These are phyloP conservation scores for Trachymyrmex cornetzi DNA, from an alignment of 1,140 invertebrate species.

Conservation along the genomic window DNA sequence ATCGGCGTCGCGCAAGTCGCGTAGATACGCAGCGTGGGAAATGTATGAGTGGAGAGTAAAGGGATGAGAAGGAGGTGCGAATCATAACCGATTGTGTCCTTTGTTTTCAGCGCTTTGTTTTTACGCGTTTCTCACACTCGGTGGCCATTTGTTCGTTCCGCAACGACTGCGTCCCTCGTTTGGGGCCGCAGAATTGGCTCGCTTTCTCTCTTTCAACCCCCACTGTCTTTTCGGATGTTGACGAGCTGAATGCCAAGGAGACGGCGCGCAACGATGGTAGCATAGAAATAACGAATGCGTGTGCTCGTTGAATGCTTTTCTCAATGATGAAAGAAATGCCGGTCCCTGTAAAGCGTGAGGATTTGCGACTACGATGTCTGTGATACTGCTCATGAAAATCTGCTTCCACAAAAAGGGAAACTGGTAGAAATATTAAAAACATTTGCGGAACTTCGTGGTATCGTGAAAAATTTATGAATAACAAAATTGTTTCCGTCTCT, in stretches of 20 bases:
- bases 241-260: conserved; percentile 48
- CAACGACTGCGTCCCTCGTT: conserved; percentile 25
- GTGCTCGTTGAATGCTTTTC: conserved; percentile 26
- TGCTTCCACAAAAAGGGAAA: neutral
- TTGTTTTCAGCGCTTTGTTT: conserved; percentile 77
- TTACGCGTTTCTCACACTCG: conserved; percentile 67
- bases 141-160: conserved; percentile 68
- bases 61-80: conserved; percentile 64
- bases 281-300: conserved; percentile 34
- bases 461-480: neutral
- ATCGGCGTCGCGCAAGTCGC: conserved; percentile 43
- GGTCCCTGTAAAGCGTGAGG: neutral
- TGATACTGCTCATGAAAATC: conserved; percentile 15
- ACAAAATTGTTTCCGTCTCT: neutral
- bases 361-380: conserved; percentile 30
- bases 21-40: conserved; percentile 39
- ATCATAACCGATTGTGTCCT: conserved; percentile 79
- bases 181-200: conserved; percentile 47
- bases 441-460: neutral
- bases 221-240: neutral
- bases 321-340: conserved; percentile 32
- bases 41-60: neutral
- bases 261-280: neutral
- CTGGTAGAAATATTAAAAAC: neutral
- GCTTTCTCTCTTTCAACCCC: conserved; percentile 16